Evolutionary conservation across 2,113 vertebrate species (phyloP), one percentile per base, ranked within the genome.

Genomic region (Archilochus colubris): DNA sequence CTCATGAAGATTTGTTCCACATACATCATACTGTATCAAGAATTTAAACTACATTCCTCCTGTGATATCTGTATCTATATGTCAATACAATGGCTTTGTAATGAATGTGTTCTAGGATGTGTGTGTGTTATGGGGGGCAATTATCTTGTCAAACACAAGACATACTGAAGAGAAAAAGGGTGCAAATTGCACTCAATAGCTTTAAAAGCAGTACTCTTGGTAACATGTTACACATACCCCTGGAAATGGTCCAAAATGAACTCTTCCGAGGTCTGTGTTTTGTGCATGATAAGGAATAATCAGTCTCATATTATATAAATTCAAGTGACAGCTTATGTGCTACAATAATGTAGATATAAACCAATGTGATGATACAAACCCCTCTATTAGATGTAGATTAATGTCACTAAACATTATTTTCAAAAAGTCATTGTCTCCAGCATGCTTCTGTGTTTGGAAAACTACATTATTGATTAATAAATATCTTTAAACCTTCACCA

Each of bases 251-350:
- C 94, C 93, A 93, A 86, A 95, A 94, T 83, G 89, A 95, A 91
- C 94, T 95, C 91, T 91, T 95, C 76, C 64, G 44, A 82, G 84
- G 89, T 95, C 84, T 95, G 85, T 91, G 58, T 93, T 93, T 91
- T 94, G 48, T 61, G 64, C 68, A 59, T 40, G 95, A 95, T 96
- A 96, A 96, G 91, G 93, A 97, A 96, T 91, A 89, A 97, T 95
- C 94, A 95, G 89, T 96, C 87, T 95, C 85, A 88, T 78, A 72
- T 74, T 82, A 89, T 89, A 97, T 95, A 97, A 97, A 95, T 96
- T 91, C 87, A 92, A 82, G 95, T 94, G 93, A 96, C 91, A 96
- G 89, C 44, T 48, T 85, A 82, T 89, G 67, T 86, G 84, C 51
- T 95, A 86, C 87, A 96, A 93, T 89, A 87, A 96, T 67, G 72